phyloP scores from a whole-genome alignment of 1,140 invertebrate genomes.

The Cydia splendana region DNA sequence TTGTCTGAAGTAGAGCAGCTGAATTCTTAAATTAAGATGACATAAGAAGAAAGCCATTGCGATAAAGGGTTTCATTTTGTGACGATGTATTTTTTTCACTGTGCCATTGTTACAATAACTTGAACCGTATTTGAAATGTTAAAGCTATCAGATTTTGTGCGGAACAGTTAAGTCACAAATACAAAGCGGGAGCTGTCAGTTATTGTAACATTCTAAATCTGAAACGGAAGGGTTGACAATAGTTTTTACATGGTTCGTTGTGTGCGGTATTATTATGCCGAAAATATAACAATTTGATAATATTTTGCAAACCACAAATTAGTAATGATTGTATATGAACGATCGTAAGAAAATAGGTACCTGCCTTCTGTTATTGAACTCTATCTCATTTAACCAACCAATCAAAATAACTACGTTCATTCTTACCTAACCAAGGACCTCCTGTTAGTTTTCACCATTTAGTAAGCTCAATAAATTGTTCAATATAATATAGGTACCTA shows the following conservation, averaged over 20 bases:
- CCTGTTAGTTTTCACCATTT: too few relatives aligned
- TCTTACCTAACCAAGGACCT: too few relatives aligned
- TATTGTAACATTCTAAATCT: constrained; percentile 23
- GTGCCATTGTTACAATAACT: constrained; percentile 50
- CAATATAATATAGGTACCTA: too few relatives aligned
- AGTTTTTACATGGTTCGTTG: constrained; percentile 4
- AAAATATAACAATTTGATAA: neutral
- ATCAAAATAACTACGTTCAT: too few relatives aligned
- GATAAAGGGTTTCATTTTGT: constrained; percentile 56
- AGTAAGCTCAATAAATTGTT: too few relatives aligned
- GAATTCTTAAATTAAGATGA: constrained; percentile 61
- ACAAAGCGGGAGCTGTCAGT: constrained; percentile 29
- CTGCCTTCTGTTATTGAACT: too few relatives aligned
- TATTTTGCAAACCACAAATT: too few relatives aligned
- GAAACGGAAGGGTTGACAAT: constrained; percentile 29
- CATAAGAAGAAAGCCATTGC: constrained; percentile 41
- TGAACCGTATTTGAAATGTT: constrained; percentile 50
- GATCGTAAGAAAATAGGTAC: too few relatives aligned
- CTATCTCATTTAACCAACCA: too few relatives aligned
- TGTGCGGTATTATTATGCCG: neutral
- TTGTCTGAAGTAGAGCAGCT: constrained; percentile 57
- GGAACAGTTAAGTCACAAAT: constrained; percentile 30
- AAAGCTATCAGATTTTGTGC: constrained; percentile 41
- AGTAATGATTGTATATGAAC: too few relatives aligned
- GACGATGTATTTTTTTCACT: constrained; percentile 61